These are phyloP conservation scores for Parotocinclus haroldoi DNA, from an alignment of 2,797 vertebrate genomes.

Conservation along the genomic window DNA sequence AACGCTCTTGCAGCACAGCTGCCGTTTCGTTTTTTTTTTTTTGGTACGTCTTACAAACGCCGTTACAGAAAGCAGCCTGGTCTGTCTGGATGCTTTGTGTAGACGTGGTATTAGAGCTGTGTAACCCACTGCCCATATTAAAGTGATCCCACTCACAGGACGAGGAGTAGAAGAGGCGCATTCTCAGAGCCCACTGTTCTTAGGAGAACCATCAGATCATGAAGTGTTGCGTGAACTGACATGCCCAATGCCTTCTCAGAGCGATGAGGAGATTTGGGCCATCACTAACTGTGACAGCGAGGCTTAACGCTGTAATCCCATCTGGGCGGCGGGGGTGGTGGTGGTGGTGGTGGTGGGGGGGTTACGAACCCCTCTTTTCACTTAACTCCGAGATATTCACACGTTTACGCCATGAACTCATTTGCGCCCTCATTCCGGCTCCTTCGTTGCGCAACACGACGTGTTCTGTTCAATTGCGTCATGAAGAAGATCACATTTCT, in stretches of 20 bases:
- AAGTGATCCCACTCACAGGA: constrained; percentile 50
- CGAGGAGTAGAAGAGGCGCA: constrained; percentile 60
- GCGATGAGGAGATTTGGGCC: constrained; percentile 75
- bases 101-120: constrained; percentile 11
- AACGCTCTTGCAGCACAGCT: too few relatives aligned
- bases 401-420: constrained; percentile 40
- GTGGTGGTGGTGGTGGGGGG: too few relatives aligned
- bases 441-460: constrained; percentile 8
- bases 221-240: constrained; percentile 69
- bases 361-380: constrained; percentile 36
- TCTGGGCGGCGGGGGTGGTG: constrained; percentile 71
- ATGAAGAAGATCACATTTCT: too few relatives aligned
- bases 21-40: too few relatives aligned
- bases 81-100: not conserved
- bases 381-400: constrained; percentile 46
- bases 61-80: not conserved
- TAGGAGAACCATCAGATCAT: constrained; percentile 38
- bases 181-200: constrained; percentile 75
- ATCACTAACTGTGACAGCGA: constrained; percentile 85
- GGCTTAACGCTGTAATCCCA: constrained; percentile 84
- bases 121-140: constrained; percentile 61
- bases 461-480: too few relatives aligned
- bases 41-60: too few relatives aligned
- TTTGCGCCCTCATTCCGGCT: constrained; percentile 31
- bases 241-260: constrained; percentile 73